Evolutionary conservation across 2,113 vertebrate species (phyloP).

Genomic region (Etheostoma cragini): DNA sequence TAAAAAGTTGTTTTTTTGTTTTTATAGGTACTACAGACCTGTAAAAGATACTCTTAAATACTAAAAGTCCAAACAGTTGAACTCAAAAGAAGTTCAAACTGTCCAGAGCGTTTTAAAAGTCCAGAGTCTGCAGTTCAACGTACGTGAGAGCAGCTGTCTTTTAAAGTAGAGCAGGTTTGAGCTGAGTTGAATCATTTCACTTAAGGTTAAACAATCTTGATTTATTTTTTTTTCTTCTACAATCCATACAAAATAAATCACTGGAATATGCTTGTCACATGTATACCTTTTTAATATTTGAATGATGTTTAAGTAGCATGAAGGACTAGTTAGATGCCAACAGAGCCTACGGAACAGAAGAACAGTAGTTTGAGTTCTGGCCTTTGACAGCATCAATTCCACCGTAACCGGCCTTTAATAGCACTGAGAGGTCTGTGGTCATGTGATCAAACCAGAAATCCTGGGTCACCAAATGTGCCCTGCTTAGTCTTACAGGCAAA

Average conservation of each 20-base stretch:
- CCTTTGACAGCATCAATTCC: not conserved
- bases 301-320: not conserved
- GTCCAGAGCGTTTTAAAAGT: not conserved
- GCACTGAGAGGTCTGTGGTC: not conserved
- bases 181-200: not conserved
- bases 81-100: not conserved
- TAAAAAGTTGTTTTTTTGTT: no score
- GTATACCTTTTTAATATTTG: not conserved
- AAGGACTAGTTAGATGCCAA: not conserved
- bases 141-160: not conserved
- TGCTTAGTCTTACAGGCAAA: not conserved
- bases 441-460: not conserved
- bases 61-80: not conserved
- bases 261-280: not conserved
- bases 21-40: no score
- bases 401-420: not conserved
- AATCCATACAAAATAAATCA: not conserved
- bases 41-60: not conserved
- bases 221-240: no score
- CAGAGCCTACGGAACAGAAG: not conserved
- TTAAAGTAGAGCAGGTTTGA: not conserved
- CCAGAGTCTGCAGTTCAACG: not conserved
- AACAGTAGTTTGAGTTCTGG: not conserved
- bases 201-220: not conserved
- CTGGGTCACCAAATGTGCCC: not conserved